phyloP scores from a whole-genome alignment of 2,797 vertebrate species.

The Chelon auratus region DNA sequence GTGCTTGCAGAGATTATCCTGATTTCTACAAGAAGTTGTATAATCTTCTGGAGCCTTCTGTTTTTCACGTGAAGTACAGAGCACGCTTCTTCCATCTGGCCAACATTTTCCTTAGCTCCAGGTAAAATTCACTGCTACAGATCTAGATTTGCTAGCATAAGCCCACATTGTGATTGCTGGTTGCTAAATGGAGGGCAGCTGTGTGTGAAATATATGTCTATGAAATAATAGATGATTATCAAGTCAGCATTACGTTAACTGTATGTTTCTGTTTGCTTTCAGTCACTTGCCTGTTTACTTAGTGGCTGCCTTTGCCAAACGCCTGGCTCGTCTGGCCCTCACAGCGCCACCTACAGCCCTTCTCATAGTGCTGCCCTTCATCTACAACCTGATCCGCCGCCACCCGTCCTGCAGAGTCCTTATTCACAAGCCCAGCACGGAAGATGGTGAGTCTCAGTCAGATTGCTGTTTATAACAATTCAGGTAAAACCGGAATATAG shows the following conservation, averaged over 20 bases:
- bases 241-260: too few species aligned
- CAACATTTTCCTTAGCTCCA: slow-evolving; percentile 94
- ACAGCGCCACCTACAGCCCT: slow-evolving; percentile 90
- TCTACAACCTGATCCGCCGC: slow-evolving; percentile 94
- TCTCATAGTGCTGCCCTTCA: slow-evolving; percentile 91
- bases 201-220: too few species aligned
- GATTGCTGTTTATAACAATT: not conserved
- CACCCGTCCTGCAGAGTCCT: slow-evolving; percentile 92
- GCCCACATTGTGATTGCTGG: too few species aligned
- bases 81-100: slow-evolving; percentile 94
- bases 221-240: too few species aligned
- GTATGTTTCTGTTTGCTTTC: slow-evolving; percentile 30
- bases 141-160: too few species aligned
- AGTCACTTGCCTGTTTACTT: slow-evolving; percentile 95
- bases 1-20: slow-evolving; percentile 90
- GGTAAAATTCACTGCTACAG: slow-evolving; percentile 79
- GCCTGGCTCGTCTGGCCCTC: slow-evolving; percentile 90
- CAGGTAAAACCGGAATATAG: not conserved
- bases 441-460: slow-evolving; percentile 66
- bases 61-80: slow-evolving; percentile 94
- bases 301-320: slow-evolving; percentile 94
- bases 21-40: slow-evolving; percentile 97
- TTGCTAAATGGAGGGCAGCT: too few species aligned
- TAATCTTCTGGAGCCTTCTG: slow-evolving; percentile 90
- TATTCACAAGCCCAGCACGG: slow-evolving; percentile 87